Evolutionary conservation across 2,797 vertebrate species (phyloP).

Genomic region (Balearica regulorum): DNA sequence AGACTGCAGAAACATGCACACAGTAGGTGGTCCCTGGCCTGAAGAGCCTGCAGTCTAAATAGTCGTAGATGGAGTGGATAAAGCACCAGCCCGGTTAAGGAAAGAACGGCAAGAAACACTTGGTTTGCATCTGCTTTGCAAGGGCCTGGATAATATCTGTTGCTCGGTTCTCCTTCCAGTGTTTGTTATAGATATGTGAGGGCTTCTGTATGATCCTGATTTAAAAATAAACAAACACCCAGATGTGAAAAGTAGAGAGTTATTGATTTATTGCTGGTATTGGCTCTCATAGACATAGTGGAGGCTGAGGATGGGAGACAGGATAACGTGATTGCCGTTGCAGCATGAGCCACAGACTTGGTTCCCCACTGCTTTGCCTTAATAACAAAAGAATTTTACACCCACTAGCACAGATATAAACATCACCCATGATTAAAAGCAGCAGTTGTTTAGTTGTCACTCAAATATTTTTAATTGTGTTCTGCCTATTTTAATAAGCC

Average conservation of each 20-base stretch:
- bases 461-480: background rate
- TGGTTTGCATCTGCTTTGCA: background rate
- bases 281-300: background rate
- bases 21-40: constrained; percentile 52
- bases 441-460: constrained; percentile 16
- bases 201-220: background rate
- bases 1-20: background rate
- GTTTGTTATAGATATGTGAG: background rate
- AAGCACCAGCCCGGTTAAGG: background rate
- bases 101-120: background rate
- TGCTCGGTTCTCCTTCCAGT: background rate
- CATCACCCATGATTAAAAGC: background rate
- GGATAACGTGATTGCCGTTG: background rate
- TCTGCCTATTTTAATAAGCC: background rate
- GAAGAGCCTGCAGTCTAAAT: constrained; percentile 27
- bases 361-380: background rate
- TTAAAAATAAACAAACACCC: background rate
- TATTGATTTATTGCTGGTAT: background rate
- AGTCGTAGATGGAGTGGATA: constrained; percentile 1
- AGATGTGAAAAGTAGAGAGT: background rate
- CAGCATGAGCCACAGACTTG: background rate
- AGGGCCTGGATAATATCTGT: background rate
- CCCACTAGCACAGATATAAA: constrained; percentile 11
- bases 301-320: background rate
- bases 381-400: constrained; percentile 21